phyloP scores from a whole-genome alignment of 2,888 invertebrate species.

The Epirrita christyi region DNA sequence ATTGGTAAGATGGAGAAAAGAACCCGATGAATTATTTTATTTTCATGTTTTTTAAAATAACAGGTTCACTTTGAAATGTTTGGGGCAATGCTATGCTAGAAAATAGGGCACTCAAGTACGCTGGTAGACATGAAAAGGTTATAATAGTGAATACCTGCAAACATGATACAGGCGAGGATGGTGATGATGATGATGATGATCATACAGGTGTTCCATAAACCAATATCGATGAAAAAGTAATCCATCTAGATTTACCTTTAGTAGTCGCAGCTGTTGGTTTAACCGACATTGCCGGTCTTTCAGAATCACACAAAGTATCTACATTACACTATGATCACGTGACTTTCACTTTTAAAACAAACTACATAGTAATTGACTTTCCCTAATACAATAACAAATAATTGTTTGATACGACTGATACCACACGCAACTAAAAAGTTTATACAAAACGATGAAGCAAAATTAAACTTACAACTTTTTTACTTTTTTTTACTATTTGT shows the following conservation, averaged over 20 bases:
- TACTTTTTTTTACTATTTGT: no score
- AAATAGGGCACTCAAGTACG: background rate
- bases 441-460: background rate
- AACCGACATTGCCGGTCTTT: constrained; percentile 59
- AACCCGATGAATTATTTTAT: background rate
- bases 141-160: constrained; percentile 8
- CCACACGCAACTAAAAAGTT: background rate
- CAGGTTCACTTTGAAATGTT: background rate
- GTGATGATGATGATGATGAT: no score
- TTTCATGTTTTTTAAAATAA: background rate
- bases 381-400: constrained; percentile 5
- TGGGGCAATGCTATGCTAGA: background rate
- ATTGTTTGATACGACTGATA: constrained; percentile 7
- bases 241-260: constrained; percentile 56
- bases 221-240: constrained; percentile 10
- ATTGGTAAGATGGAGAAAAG: background rate
- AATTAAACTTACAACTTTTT: constrained; percentile 8
- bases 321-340: constrained; percentile 41
- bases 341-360: constrained; percentile 35
- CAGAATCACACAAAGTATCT: constrained; percentile 39
- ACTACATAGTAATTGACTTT: constrained; percentile 19
- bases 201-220: constrained; percentile 17
- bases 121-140: no score
- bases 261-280: constrained; percentile 61
- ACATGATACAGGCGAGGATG: constrained; percentile 14